Base-by-base conservation (phyloP, 2,888 invertebrate genomes). In the Hedya salicella region DNA sequence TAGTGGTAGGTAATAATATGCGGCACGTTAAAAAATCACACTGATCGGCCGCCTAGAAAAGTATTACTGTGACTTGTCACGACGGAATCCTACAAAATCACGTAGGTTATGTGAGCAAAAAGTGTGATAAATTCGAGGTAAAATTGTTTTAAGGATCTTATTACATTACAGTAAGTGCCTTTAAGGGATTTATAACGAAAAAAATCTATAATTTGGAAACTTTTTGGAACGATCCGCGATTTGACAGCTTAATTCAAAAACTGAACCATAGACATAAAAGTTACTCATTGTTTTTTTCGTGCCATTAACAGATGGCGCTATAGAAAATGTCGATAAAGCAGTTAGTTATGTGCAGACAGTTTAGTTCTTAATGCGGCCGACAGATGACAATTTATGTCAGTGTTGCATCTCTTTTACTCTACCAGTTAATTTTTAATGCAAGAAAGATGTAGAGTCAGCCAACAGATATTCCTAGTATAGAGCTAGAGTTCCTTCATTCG, bases 401-500 rank as follows among this genome's bases (percentile, higher is more conserved):
- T 61, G 46, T 64, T 70, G 62, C 70, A 62, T 76, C 73, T 72
- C 73, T 73, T 73, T 73, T 68, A 13, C 68, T 68, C 70, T 62
- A 69, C 64, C 62, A 69, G 67, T 69, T 69, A 67, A 67, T 70
- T 68, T 70, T 69, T 69, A 68, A 66, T 68, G 69, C 69, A 70
- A 70, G 70, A 70, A 69, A 70, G 70, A 70, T 69, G 68, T 67
- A 70, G 67, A 68, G 66, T 64, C 56, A 67, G 62, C 62, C 62
- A 67, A 62, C 68, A 62, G 67, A 65, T 69, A 65, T 65, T 65
- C 64, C 67, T 64, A 59, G 60, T 69, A 67, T 68, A 65, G 67
- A 76, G 75, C 76, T 79, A 77, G 75, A 79, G 77, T 80, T 83
- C 81, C 82, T 83, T 85, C 84, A 83, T 86, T 86, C 85, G 85